A percentile compares a stretch with the other conserved stretches of the same genome.
These are phyloP conservation scores for Eretmochelys imbricata DNA, from an alignment of 2,113 vertebrate genomes.

Conservation along the genomic window DNA sequence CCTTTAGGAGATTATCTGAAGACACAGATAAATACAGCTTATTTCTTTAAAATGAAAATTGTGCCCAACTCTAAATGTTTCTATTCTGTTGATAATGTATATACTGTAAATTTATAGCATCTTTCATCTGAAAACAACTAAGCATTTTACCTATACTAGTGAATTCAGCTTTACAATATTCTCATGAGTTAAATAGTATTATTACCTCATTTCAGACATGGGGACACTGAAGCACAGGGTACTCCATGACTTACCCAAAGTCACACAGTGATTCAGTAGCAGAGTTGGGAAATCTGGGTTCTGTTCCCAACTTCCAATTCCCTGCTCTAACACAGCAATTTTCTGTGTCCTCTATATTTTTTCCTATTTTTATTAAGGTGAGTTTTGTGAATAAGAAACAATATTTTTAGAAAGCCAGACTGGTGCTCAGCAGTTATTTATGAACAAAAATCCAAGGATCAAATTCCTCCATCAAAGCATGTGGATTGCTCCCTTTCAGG, in stretches of 20 bases:
- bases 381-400: neutral
- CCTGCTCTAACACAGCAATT: neutral
- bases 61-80: neutral
- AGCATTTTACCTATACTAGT: neutral
- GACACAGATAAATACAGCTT: neutral
- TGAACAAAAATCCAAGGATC: neutral
- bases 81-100: neutral
- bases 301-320: neutral
- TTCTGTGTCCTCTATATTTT: neutral
- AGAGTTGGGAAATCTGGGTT: slow-evolving; percentile 18
- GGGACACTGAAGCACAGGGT: neutral
- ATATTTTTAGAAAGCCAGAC: too few species aligned
- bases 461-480: neutral
- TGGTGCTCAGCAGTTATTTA: neutral
- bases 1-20: neutral
- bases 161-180: neutral
- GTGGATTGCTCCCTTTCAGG: neutral
- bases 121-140: neutral
- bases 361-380: neutral
- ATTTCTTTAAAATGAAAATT: neutral
- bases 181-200: neutral
- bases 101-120: neutral
- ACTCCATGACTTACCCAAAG: neutral
- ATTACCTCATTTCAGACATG: neutral
- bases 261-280: neutral